Conservation (phyloP, 2,113 vertebrate species). For the Ivindomyrus marchei region DNA sequence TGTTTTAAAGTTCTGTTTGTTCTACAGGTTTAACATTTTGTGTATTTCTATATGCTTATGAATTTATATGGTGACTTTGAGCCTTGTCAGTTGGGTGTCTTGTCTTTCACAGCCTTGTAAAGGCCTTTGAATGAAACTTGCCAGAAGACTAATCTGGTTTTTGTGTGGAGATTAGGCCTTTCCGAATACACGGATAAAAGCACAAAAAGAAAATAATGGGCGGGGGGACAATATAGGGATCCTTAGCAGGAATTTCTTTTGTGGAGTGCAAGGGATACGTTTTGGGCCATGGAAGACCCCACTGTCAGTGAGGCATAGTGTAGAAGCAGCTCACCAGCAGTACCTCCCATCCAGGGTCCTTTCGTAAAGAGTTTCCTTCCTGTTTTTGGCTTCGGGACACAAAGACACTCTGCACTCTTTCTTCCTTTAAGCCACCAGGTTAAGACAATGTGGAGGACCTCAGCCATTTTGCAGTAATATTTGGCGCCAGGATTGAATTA, state of each 20-base stretch:
- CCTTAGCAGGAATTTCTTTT: neutral
- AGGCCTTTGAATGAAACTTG: neutral
- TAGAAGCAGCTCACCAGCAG: neutral
- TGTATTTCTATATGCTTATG: neutral
- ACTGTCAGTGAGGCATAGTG: neutral
- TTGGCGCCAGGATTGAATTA: conserved; percentile 32
- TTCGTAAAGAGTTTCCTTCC: neutral
- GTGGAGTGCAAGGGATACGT: neutral
- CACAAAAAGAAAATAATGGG: neutral
- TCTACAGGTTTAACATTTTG: neutral
- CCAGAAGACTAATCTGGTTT: neutral
- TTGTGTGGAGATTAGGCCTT: neutral
- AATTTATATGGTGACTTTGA: neutral
- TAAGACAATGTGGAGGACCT: conserved; percentile 10
- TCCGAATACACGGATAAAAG: neutral
- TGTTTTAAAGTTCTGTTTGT: neutral
- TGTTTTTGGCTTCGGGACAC: neutral
- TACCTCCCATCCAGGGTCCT: neutral
- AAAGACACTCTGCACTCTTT: neutral
- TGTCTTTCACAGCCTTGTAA: neutral
- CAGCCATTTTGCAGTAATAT: conserved; percentile 36
- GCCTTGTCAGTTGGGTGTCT: neutral
- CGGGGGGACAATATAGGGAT: neutral
- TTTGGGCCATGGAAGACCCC: conserved; percentile 5
- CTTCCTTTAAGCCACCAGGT: conserved; percentile 24